Conservation (phyloP, 64 coral and sea anemone species). For the Stylophora pistillata region DNA sequence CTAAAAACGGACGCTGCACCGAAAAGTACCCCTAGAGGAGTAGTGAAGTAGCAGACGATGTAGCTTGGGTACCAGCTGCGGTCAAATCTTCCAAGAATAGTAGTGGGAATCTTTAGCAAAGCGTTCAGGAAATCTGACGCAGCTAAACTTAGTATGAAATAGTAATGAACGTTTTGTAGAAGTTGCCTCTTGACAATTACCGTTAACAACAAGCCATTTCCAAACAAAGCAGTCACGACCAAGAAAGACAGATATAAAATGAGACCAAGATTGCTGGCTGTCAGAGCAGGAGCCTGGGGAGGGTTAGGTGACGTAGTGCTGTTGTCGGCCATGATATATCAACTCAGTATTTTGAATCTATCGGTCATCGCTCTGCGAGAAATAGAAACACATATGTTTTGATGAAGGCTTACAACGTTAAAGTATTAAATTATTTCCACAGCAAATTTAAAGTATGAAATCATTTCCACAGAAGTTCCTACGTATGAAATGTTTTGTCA, state of each 20-base stretch:
- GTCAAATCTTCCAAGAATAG: constrained; percentile 79
- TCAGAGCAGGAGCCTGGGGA: constrained; percentile 19
- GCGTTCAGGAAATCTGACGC: constrained; percentile 85
- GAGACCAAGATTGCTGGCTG: constrained; percentile 53
- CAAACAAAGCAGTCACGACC: constrained; percentile 73
- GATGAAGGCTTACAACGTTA: not conserved
- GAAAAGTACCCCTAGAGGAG: constrained; percentile 94
- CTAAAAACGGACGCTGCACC: constrained; percentile 91
- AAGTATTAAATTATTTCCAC: no score
- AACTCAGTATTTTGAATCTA: not conserved
- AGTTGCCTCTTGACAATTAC: constrained; percentile 82
- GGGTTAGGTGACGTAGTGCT: constrained; percentile 19
- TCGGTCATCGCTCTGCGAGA: not conserved
- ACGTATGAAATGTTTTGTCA: no score
- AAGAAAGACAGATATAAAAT: constrained; percentile 75
- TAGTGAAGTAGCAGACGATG: constrained; percentile 89
- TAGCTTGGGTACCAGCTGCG: constrained; percentile 94
- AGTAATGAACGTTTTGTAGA: constrained; percentile 89
- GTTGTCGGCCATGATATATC: not conserved
- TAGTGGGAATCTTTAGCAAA: constrained; percentile 88
- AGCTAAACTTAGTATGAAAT: constrained; percentile 86
- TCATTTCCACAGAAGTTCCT: no score
- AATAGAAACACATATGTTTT: not conserved
- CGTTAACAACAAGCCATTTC: constrained; percentile 72
- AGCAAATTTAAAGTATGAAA: no score